A percentile compares a stretch with the other conserved stretches of the same genome.
These are phyloP conservation scores for Drosophila pseudotakahashii DNA, from an alignment of 2,888 invertebrate genomes.

Conservation along the genomic window DNA sequence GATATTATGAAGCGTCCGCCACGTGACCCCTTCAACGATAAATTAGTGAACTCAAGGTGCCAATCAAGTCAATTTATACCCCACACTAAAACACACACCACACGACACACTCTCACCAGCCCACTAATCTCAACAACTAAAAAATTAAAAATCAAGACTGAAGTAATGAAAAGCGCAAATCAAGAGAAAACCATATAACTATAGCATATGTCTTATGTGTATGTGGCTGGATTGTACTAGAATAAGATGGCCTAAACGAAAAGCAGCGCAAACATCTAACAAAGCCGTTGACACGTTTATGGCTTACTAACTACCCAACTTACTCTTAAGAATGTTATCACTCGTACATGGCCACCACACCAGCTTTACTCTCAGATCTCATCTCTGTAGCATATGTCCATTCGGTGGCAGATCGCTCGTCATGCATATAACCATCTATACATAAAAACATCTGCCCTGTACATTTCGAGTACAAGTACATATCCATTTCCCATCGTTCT, in stretches of 20 bases:
- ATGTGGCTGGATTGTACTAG: constrained; percentile 78
- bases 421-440: constrained; percentile 19
- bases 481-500: constrained; percentile 1
- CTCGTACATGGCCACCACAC: constrained; percentile 11
- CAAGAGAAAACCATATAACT: constrained; percentile 46
- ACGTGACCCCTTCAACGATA: constrained; percentile 92
- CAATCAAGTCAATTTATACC: constrained; percentile 77
- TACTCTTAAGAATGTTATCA: constrained; percentile 61
- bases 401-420: constrained; percentile 20
- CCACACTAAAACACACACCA: constrained; percentile 39
- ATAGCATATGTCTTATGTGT: constrained; percentile 60
- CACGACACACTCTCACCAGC: constrained; percentile 34
- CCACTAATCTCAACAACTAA: constrained; percentile 47
- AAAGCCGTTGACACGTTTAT: constrained; percentile 57
- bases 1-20: constrained; percentile 95
- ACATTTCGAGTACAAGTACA: constrained; percentile 23
- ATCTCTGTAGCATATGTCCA: constrained; percentile 35
- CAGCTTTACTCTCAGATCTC: constrained; percentile 14
- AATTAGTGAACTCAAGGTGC: constrained; percentile 90
- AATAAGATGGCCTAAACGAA: constrained; percentile 64
- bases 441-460: constrained; percentile 17
- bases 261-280: constrained; percentile 50
- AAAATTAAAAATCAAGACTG: constrained; percentile 16
- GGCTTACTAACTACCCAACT: constrained; percentile 53
- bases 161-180: constrained; percentile 39